Evolutionary conservation across 2,888 invertebrate species (phyloP).

Genomic region (Campoplex capitator): DNA sequence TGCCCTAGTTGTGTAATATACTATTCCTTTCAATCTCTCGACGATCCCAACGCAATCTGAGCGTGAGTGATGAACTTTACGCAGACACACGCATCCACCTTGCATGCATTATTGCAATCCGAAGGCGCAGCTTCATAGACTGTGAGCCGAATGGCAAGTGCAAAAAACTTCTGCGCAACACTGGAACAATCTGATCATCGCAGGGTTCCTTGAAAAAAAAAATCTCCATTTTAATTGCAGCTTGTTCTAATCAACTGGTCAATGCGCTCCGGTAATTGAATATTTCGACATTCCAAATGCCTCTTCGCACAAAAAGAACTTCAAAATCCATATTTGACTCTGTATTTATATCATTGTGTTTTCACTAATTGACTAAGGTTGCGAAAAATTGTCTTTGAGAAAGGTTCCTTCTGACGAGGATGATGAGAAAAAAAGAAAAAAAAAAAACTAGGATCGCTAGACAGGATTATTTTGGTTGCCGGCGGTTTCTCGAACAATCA

Average conservation of each 20-base stretch:
- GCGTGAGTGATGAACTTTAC: conserved; percentile 3
- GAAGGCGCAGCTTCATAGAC: not conserved
- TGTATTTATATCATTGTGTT: not conserved
- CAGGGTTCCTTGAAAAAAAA: not conserved
- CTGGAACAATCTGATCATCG: not conserved
- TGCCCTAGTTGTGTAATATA: no score
- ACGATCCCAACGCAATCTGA: not conserved
- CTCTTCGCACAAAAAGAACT: not conserved
- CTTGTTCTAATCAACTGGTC: not conserved
- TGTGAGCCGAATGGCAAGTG: not conserved
- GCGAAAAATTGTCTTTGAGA: not conserved
- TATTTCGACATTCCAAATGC: not conserved
- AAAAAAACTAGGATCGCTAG: not conserved
- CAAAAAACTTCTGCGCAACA: not conserved
- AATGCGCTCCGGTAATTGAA: not conserved
- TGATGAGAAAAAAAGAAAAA: not conserved
- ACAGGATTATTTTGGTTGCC: conserved; percentile 12
- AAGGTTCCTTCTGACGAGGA: not conserved
- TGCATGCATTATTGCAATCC: conserved; percentile 5
- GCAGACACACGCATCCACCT: not conserved
- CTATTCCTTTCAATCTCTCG: not conserved
- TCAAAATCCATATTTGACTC: not conserved
- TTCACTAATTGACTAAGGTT: not conserved
- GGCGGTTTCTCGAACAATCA: conserved; percentile 46
- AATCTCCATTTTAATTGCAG: not conserved